A percentile compares a stretch with the other conserved stretches of the same genome.
Evolutionary conservation across 2,113 vertebrate genomes (phyloP).

Genomic region (Sceloporus undulatus): DNA sequence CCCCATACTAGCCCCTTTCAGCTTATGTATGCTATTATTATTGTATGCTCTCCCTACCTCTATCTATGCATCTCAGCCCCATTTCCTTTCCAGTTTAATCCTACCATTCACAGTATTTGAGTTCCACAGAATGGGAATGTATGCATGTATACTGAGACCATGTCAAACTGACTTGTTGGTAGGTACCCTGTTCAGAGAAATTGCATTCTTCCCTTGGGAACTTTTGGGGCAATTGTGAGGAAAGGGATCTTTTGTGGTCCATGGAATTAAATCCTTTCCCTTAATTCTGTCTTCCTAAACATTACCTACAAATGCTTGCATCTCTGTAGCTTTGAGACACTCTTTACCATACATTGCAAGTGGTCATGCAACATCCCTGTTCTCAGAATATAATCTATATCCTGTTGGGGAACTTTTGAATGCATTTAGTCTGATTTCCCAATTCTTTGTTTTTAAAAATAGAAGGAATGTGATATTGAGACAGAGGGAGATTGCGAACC

Average conservation of each 20-base stretch:
- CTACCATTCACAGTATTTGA: not conserved
- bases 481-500: not conserved
- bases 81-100: not conserved
- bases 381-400: not conserved
- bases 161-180: not conserved
- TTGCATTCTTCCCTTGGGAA: not conserved
- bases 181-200: not conserved
- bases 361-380: too few species aligned
- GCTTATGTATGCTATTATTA: not conserved
- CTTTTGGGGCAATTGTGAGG: not conserved
- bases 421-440: not conserved
- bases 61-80: not conserved
- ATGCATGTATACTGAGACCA: not conserved
- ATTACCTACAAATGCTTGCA: not conserved
- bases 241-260: not conserved
- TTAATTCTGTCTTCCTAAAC: not conserved
- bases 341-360: not conserved
- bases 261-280: not conserved
- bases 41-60: not conserved
- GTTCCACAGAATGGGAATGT: not conserved
- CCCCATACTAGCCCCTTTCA: too few species aligned
- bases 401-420: fast-evolving
- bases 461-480: not conserved
- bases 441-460: fast-evolving
- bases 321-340: not conserved